Evolutionary conservation across 2,888 invertebrate genomes (phyloP), one percentile per base, ranked within the genome.

Genomic region (Gryllus longicercus): DNA sequence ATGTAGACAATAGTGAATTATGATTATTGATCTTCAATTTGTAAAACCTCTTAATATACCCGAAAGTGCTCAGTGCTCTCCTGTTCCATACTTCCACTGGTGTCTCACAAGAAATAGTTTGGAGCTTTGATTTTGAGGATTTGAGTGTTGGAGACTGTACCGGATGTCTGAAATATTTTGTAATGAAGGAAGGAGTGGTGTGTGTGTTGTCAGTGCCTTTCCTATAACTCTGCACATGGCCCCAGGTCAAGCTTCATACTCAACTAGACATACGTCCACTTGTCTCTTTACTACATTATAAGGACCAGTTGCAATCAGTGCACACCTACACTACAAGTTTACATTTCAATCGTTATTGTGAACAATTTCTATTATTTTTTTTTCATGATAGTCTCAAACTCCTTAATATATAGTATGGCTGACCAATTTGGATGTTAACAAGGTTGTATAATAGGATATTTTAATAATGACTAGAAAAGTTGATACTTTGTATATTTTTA

Each of bases 191-290:
- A 23, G 23, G 23, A 75, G 23, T n/a, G 23, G 23, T 75, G 76
- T 74, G 74, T 49, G 74, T 80, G 25, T 78, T 78, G 78, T 79
- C 77, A 81, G 81, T 81, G 81, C 81, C 81, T 81, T 81, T 76
- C 79, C 81, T 51, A 75, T 74, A 25, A 79, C 51, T 49, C 51
- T 21, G 78, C 51, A 79, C 74, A 51, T 49, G 76, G 78, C 76
- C 50, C 38, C 23, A 63, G 63, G 63, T 18, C 63, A 63, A 63
- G 63, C 63, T 18, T 63, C n/a, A 18, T 63, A 63, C 63, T 63
- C 63, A 63, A 63, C 63, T 63, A 63, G 63, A 63, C 63, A 63
- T 63, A 63, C 63, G 63, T 63, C 63, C 63, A 63, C 63, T 63
- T 38, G 38, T 38, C 63, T 63, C 63, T 63, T 63, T 63, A 38